A percentile compares a stretch with the other conserved stretches of the same genome.
Evolutionary conservation across 1,140 invertebrate species (phyloP).

Genomic region (Zaprionus tsacasi): DNA sequence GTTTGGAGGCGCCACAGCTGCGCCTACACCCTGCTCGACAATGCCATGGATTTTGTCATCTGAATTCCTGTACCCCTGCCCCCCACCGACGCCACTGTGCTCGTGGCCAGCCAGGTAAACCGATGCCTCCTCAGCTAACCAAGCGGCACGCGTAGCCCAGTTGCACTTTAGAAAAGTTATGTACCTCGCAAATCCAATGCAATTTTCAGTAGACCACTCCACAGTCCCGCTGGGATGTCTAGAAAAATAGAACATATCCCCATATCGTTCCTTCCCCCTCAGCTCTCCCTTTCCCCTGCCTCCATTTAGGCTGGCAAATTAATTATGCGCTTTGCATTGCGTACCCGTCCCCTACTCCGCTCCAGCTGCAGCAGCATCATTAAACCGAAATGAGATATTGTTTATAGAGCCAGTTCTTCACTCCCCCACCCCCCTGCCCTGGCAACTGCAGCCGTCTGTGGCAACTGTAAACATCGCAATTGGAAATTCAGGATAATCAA

Average conservation of each 20-base stretch:
- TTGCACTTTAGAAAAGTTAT: neutral
- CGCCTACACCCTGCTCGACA: conserved; percentile 76
- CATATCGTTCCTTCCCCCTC: neutral
- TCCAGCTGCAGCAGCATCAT: conserved; percentile 61
- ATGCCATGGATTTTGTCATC: conserved; percentile 81
- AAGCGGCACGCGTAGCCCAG: conserved; percentile 3
- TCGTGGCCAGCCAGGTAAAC: conserved; percentile 58
- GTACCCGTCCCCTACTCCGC: conserved; percentile 11
- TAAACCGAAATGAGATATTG: conserved; percentile 72
- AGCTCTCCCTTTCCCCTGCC: neutral
- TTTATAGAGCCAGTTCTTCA: conserved; percentile 26
- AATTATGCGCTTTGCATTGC: conserved; percentile 72
- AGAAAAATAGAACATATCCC: conserved; percentile 15
- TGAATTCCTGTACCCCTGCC: conserved; percentile 44
- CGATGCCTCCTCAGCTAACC: conserved; percentile 43
- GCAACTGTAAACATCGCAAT: conserved; percentile 54
- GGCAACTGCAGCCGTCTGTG: conserved; percentile 4
- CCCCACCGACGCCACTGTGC: neutral
- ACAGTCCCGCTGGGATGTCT: neutral
- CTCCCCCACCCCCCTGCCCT: neutral
- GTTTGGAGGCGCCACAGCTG: conserved; percentile 77
- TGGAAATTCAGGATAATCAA: conserved; percentile 65
- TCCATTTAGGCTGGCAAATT: conserved; percentile 49
- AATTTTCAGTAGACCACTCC: neutral
- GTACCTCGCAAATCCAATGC: neutral